Evolutionary conservation across 2,888 invertebrate genomes (phyloP).

Genomic region (Clistopyga incitator): DNA sequence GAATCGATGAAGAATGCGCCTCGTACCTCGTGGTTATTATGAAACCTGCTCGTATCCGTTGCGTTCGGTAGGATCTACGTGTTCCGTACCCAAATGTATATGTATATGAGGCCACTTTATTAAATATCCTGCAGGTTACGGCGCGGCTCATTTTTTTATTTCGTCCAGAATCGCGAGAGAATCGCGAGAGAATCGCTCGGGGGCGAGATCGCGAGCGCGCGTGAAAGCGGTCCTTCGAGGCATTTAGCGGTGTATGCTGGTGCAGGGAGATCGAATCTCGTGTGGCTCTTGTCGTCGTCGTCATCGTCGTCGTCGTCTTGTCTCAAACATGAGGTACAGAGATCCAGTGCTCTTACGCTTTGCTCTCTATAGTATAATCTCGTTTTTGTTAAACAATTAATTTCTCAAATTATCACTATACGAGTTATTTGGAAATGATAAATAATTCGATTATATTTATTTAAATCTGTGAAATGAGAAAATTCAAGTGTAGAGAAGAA

Average conservation of each 20-base stretch:
- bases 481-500: constrained; percentile 10
- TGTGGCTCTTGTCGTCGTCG: not conserved
- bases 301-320: constrained; percentile 17
- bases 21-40: constrained; percentile 14
- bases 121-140: constrained; percentile 26
- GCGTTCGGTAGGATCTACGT: constrained; percentile 12
- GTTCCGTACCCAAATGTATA: not conserved
- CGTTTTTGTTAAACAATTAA: not conserved
- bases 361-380: not conserved
- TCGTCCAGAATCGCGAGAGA: not conserved
- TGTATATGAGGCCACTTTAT: constrained; percentile 24
- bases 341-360: not conserved
- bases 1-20: not conserved
- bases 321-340: not conserved
- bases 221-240: constrained; percentile 34
- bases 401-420: not conserved
- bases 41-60: constrained; percentile 27
- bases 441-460: too few relatives aligned
- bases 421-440: too few relatives aligned
- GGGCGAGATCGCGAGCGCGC: constrained; percentile 8
- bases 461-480: too few relatives aligned
- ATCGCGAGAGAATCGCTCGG: constrained; percentile 15
- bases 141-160: not conserved
- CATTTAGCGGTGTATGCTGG: constrained; percentile 16
- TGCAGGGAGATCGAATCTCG: constrained; percentile 24